Evolutionary conservation across 2,797 vertebrate genomes (phyloP).

Genomic region (Meriones psammophilus): DNA sequence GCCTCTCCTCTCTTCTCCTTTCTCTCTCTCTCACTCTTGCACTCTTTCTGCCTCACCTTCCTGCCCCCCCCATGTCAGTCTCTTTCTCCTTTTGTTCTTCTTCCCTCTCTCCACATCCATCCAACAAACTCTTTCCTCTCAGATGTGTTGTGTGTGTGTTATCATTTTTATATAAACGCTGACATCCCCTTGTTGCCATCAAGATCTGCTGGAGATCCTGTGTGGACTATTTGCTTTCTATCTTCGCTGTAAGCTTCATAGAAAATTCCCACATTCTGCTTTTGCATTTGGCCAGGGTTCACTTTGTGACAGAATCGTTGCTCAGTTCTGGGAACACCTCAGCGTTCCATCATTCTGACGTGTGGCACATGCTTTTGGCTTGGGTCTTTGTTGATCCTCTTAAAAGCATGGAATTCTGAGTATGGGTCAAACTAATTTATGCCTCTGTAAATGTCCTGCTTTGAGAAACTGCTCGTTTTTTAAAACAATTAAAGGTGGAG

Average conservation of each 20-base stretch:
- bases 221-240: neutral
- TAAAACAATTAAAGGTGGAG: slow-evolving; percentile 70
- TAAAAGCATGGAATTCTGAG: slow-evolving; percentile 23
- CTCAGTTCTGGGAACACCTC: neutral
- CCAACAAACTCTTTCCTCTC: no score
- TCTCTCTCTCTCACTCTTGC: no score
- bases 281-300: neutral
- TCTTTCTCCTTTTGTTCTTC: no score
- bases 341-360: neutral
- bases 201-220: neutral
- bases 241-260: neutral
- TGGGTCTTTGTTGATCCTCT: neutral
- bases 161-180: no score
- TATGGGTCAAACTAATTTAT: slow-evolving; percentile 61
- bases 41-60: no score
- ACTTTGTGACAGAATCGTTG: neutral
- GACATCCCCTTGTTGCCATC: neutral
- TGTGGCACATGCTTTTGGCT: neutral
- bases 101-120: no score
- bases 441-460: slow-evolving; percentile 55
- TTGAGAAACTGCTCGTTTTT: slow-evolving; percentile 66
- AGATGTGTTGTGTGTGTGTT: no score
- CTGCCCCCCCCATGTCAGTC: no score
- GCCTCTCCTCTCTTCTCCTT: no score
- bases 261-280: neutral